Base-by-base conservation (phyloP, 2,888 invertebrate species). In the Hypolimnas misippus region DNA sequence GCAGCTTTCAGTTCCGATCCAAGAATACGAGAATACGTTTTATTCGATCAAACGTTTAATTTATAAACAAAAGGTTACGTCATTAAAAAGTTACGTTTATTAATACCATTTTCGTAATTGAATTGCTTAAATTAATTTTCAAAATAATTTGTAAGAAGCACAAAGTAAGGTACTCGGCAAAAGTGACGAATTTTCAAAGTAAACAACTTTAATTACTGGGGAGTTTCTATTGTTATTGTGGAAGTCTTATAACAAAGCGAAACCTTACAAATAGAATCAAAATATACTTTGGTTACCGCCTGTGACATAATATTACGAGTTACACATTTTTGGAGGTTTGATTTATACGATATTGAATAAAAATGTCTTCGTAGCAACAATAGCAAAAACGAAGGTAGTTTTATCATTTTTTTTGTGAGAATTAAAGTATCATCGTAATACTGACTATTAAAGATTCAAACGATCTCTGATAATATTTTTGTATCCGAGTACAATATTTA, bases 1-100 rank as follows among this genome's bases (percentile, higher is more conserved):
- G 25, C 40, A 50, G 42, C 25, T 38, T 35, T 49, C 55, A 50
- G 58, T 57, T 25, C 42, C 7, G 10, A 55, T 42, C 54, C 0
- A 51, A 35, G n/a, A n/a, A n/a, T n/a, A n/a, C n/a, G 19, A 46
- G 12, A 35, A 16, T 51, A n/a, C 5, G 16, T 3, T n/a, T 38
- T 38, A 12, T 50, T 10, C 6, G 8, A 29, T 16, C 16, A 31
- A 44, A 12, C 21, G n/a, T 46, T 21, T 12, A 1, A 46, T 1
- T 21, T 2, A 19, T 44, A n/a, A 46, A n/a, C 16, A 40, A 10
- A 42, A 7, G 33, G 33, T 38, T n/a, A 42, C 21, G 12, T 19
- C 10, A 21, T 40, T 40, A 14, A 16, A 40, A 40, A 40, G 40
- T 40, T 40, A 40, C 7, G 5, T 14, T 0, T 7, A 19, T 46